Percentiles rank a stretch among this genome's conserved stretches.
These are phyloP conservation scores for Ylistrum balloti DNA, from an alignment of 1,140 invertebrate species.

Conservation along the genomic window DNA sequence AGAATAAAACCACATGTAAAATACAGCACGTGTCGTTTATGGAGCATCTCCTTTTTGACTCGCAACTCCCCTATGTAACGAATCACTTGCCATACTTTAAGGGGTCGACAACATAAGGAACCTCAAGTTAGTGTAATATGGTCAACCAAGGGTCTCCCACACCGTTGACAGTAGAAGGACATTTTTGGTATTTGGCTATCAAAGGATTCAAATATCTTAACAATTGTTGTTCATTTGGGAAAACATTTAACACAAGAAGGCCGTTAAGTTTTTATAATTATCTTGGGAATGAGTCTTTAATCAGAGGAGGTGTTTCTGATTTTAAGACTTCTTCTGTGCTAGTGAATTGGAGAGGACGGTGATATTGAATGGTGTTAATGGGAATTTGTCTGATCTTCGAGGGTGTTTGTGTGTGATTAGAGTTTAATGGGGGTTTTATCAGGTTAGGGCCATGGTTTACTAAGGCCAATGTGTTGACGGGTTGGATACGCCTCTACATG, in stretches of 20 bases:
- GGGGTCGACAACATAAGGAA: neutral
- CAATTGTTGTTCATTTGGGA: neutral
- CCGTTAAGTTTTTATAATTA: neutral
- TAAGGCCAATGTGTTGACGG: neutral
- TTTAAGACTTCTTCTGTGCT: conserved; percentile 9
- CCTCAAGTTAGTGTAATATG: neutral
- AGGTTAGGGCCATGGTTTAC: neutral
- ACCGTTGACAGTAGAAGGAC: neutral
- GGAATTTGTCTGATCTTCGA: neutral
- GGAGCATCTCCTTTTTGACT: neutral
- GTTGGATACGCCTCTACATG: neutral
- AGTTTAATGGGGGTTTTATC: neutral
- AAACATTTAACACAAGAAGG: conserved; percentile 20
- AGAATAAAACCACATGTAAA: neutral
- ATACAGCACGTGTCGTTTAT: neutral
- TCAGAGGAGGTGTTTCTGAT: neutral
- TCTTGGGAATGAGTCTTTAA: neutral
- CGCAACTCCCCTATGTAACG: neutral
- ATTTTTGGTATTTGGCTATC: neutral
- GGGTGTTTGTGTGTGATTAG: conserved; percentile 26
- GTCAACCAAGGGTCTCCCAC: neutral
- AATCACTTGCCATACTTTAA: neutral
- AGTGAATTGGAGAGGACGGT: conserved; percentile 9
- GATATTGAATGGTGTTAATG: conserved; percentile 30
- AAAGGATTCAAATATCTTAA: neutral